These are phyloP conservation scores for Probosciger aterrimus DNA, from an alignment of 2,113 vertebrate genomes.

Conservation along the genomic window DNA sequence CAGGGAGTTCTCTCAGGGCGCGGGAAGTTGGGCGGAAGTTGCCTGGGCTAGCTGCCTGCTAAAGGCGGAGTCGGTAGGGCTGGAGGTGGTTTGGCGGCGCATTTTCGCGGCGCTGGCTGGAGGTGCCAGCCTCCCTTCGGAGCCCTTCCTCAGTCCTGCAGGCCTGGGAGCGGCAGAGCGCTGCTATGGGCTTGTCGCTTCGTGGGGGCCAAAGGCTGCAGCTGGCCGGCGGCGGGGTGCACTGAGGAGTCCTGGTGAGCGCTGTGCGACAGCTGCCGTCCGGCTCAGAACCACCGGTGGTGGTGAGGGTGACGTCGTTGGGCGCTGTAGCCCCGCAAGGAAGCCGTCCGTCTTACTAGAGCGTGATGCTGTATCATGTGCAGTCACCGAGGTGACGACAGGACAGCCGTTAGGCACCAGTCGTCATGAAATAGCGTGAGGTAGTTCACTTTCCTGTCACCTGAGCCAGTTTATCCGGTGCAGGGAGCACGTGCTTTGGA, in stretches of 20 bases:
- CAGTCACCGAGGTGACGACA: rapidly evolving
- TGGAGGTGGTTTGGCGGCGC: not conserved
- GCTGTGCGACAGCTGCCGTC: too few species aligned
- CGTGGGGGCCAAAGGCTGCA: not conserved
- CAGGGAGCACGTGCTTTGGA: rapidly evolving
- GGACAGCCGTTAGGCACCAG: not conserved
- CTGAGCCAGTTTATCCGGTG: rapidly evolving
- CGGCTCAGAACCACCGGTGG: rapidly evolving
- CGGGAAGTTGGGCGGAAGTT: not conserved
- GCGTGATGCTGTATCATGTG: too few species aligned
- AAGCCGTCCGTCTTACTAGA: rapidly evolving
- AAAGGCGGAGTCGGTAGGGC: not conserved
- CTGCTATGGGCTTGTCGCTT: not conserved
- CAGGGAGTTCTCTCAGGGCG: not conserved
- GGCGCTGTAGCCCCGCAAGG: rapidly evolving
- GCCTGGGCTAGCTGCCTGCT: too few species aligned
- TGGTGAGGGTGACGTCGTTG: rapidly evolving
- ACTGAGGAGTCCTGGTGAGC: not conserved
- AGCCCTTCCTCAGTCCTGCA: rapidly evolving
- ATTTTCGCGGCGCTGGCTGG: not conserved
- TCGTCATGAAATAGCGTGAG: rapidly evolving
- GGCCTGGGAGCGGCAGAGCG: not conserved
- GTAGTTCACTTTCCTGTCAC: rapidly evolving
- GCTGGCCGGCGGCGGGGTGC: not conserved
- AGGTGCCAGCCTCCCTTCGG: rapidly evolving